Base-by-base conservation (phyloP, 2,888 invertebrate genomes). In the Timandra comae region DNA sequence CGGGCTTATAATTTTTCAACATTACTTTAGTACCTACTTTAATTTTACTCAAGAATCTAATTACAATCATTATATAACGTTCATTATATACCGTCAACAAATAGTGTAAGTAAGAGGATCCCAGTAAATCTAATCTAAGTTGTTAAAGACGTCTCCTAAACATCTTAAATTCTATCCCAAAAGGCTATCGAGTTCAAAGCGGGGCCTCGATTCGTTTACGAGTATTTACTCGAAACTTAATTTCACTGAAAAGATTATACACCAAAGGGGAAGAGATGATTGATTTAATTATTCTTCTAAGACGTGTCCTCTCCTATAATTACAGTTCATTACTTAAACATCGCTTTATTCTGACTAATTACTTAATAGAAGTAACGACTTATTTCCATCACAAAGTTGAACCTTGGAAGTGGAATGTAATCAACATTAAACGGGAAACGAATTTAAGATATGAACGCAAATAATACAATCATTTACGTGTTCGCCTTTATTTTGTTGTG, bases 321-420 rank as follows among this genome's bases (percentile, higher is more conserved):
- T 84, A 82, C 66, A 67, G 74, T 79, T 77, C 79, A 81, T 84
- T 84, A 82, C 78, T 81, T 82, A 81, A 82, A 66, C 82, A 82
- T 82, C 81, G 80, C 76, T 80, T 82, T 82, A 81, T 80, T 63
- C 74, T 65, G 74, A 68, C 76, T 82, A 84, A 85, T 85, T 82
- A 81, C 80, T 82, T 82, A 82, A 85, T 80, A 82, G 79, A 81
- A 78, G 81, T 79, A 81, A 81, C 77, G 76, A 82, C 79, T 80
- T 81, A 79, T 77, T 80, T 76, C 76, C 80, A 79, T 80, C 73
- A 54, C 69, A 65, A 72, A 77, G 70, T 77, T 74, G 61, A 63
- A 63, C 66, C 55, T 52, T 52, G 46, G 53, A 50, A 68, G 62
- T 59, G 69, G 65, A 75, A 74, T 68, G 75, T 77, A 77, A 81